These are phyloP conservation scores for Enteromius viviparus DNA, from an alignment of 2,797 vertebrate genomes.

Conservation along the genomic window DNA sequence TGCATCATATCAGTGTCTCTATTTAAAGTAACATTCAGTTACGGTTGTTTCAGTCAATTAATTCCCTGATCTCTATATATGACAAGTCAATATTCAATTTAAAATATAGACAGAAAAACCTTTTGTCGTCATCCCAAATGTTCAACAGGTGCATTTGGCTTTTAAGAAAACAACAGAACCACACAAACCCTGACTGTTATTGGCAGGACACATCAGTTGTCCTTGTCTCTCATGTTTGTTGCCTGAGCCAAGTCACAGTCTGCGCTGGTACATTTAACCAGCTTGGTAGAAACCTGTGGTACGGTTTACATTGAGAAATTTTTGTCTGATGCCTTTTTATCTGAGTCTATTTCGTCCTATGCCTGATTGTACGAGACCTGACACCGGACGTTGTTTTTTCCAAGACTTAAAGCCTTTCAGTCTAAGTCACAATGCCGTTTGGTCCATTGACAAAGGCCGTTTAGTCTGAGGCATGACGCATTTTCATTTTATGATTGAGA, in stretches of 20 bases:
- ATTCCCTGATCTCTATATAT: background rate
- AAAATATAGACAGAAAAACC: background rate
- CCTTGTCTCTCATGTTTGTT: background rate
- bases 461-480: too few species aligned
- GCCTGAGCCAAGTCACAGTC: conserved; percentile 24
- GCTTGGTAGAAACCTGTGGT: background rate
- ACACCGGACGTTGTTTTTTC: too few species aligned
- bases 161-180: background rate
- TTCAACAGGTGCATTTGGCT: background rate
- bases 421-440: too few species aligned
- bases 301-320: too few species aligned
- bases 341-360: too few species aligned
- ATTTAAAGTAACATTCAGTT: background rate
- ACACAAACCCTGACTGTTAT: background rate
- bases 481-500: too few species aligned
- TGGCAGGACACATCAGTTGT: background rate
- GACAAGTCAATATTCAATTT: background rate
- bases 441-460: too few species aligned
- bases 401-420: too few species aligned
- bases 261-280: conserved; percentile 37
- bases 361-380: too few species aligned
- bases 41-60: background rate
- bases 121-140: background rate
- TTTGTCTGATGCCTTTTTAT: too few species aligned
- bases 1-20: background rate